phyloP scores from a whole-genome alignment of 2,113 vertebrate species.

The Cettia cetti region DNA sequence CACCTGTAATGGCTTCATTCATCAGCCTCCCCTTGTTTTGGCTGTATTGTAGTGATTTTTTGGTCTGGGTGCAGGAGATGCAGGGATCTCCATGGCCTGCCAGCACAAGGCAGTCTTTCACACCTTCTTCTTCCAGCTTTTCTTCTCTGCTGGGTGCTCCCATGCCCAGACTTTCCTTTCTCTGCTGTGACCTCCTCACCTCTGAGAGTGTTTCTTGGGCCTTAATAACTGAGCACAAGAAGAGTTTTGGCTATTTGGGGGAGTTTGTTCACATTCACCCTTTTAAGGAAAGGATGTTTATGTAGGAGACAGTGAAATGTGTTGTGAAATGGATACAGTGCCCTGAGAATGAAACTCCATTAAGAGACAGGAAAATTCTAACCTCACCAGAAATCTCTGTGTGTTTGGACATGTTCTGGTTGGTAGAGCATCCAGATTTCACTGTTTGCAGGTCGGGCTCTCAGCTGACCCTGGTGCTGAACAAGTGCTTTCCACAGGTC shows the following conservation, averaged over 20 bases:
- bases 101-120: neutral
- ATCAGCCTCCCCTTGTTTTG: neutral
- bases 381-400: neutral
- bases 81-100: neutral
- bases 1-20: neutral
- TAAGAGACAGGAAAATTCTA: neutral
- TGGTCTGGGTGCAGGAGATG: neutral
- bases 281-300: neutral
- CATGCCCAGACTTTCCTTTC: neutral
- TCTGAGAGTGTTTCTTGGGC: neutral
- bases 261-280: neutral
- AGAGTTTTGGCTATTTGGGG: neutral
- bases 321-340: neutral
- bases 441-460: neutral
- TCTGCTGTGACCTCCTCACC: neutral
- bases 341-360: neutral
- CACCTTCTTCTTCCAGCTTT: neutral
- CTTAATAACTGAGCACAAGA: neutral
- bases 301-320: neutral
- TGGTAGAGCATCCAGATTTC: constrained; percentile 1
- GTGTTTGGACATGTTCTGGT: neutral
- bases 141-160: neutral
- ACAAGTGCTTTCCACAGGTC: constrained; percentile 41
- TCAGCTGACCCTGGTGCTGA: constrained; percentile 33
- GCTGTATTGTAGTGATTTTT: neutral